Percentiles rank a stretch among this genome's conserved stretches.
These are phyloP conservation scores for Centruroides vittatus DNA, from an alignment of 1,140 invertebrate genomes.

Conservation along the genomic window DNA sequence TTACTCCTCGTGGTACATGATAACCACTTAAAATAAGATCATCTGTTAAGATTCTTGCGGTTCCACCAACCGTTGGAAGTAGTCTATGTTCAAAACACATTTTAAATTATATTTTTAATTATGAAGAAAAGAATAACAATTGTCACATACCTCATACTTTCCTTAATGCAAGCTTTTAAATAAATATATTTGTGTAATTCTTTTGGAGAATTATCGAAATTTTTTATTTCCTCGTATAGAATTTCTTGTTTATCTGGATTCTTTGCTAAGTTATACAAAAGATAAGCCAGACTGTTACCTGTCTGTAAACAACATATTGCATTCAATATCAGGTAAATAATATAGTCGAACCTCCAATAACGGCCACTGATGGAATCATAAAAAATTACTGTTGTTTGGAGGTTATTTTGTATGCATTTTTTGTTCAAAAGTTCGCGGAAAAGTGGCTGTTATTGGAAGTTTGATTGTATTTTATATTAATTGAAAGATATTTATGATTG, in stretches of 20 bases:
- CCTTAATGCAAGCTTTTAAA: conserved; percentile 59
- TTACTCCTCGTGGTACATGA: conserved; percentile 53
- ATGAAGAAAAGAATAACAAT: neutral
- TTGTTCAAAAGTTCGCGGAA: too few species aligned
- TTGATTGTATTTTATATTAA: neutral
- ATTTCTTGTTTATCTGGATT: conserved; percentile 38
- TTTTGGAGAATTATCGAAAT: neutral
- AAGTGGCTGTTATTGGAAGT: neutral
- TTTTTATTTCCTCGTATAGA: conserved; percentile 46
- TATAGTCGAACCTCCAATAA: too few species aligned
- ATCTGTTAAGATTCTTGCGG: conserved; percentile 59
- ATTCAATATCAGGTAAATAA: neutral
- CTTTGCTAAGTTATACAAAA: conserved; percentile 60
- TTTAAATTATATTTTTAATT: neutral
- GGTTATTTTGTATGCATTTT: neutral
- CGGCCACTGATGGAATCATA: too few species aligned
- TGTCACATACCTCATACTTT: conserved; percentile 6
- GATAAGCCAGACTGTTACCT: conserved; percentile 59
- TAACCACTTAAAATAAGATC: conserved; percentile 59
- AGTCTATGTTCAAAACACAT: conserved; percentile 30
- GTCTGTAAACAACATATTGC: conserved; percentile 43
- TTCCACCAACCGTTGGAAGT: conserved; percentile 61
- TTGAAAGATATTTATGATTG: too few species aligned
- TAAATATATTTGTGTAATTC: conserved; percentile 41
- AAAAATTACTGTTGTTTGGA: neutral